These are phyloP conservation scores for Neodiprion virginianus DNA, from an alignment of 1,140 invertebrate genomes.

Conservation along the genomic window DNA sequence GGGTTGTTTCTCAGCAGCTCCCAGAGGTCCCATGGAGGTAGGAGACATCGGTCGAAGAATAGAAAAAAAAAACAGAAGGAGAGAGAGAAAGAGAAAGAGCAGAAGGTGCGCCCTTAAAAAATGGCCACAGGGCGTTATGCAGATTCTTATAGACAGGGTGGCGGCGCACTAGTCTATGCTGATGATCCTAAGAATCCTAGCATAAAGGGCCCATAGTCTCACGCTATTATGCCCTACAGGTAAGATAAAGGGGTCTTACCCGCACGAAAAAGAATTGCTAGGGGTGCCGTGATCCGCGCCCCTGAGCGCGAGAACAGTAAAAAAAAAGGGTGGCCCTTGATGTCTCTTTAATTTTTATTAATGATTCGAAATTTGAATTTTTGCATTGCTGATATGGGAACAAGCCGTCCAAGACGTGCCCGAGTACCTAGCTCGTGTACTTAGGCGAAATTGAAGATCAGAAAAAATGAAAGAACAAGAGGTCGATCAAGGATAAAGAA, in stretches of 20 bases:
- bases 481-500: background rate
- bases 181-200: slow-evolving; percentile 52
- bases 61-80: background rate
- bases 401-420: slow-evolving; percentile 22
- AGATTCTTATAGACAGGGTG: slow-evolving; percentile 10
- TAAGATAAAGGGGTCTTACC: slow-evolving; percentile 58
- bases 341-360: slow-evolving; percentile 66
- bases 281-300: background rate
- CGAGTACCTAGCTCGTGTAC: background rate
- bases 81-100: slow-evolving; percentile 28
- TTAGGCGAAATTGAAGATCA: background rate
- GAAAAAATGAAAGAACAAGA: too few species aligned
- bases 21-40: background rate
- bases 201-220: slow-evolving; percentile 61
- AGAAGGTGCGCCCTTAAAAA: slow-evolving; percentile 6
- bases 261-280: slow-evolving; percentile 12
- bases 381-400: slow-evolving; percentile 63
- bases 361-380: slow-evolving; percentile 62
- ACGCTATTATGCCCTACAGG: slow-evolving; percentile 59
- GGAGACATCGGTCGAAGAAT: too few species aligned
- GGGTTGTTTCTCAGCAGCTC: background rate
- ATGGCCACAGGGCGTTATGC: slow-evolving; percentile 11
- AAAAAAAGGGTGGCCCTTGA: slow-evolving; percentile 40
- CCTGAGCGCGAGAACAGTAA: slow-evolving; percentile 12
- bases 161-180: slow-evolving; percentile 40